Evolutionary conservation across 2,797 vertebrate genomes (phyloP).

Genomic region (Pampus argenteus): DNA sequence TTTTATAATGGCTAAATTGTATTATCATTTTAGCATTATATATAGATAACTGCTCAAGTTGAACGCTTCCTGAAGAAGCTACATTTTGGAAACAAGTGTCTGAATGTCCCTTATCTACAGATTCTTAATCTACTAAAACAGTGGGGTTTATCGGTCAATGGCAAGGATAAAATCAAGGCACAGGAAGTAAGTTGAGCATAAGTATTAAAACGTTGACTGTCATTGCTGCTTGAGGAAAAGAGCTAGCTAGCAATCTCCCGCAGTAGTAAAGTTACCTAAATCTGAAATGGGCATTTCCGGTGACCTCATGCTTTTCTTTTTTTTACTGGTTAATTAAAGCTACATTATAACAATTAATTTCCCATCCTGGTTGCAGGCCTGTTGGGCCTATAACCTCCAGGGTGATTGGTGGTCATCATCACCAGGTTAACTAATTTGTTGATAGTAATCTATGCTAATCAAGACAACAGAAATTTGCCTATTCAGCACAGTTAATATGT

Average conservation of each 20-base stretch:
- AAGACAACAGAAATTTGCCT: not conserved
- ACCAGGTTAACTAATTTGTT: not conserved
- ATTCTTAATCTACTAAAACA: conserved; percentile 79
- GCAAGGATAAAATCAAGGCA: conserved; percentile 71
- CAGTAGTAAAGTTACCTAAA: conserved; percentile 18
- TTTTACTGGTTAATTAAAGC: not conserved
- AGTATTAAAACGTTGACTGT: conserved; percentile 13
- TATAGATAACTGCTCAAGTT: conserved; percentile 5
- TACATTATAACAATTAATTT: not conserved
- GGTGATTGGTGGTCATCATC: not conserved
- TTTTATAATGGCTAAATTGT: not conserved
- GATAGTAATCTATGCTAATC: not conserved
- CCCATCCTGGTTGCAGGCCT: not conserved
- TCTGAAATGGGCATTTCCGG: conserved; percentile 53
- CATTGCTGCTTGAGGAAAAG: conserved; percentile 8
- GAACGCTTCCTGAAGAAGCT: conserved; percentile 1
- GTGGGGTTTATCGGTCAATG: conserved; percentile 73
- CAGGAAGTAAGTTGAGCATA: conserved; percentile 77
- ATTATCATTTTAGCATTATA: not conserved
- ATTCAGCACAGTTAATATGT: not conserved
- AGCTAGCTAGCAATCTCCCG: conserved; percentile 4
- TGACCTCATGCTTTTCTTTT: conserved; percentile 4
- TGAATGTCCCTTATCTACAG: conserved; percentile 73
- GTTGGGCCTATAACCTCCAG: not conserved
- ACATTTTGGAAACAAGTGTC: conserved; percentile 36